Base-by-base conservation (phyloP, 2,113 vertebrate species). In the Otis tarda region DNA sequence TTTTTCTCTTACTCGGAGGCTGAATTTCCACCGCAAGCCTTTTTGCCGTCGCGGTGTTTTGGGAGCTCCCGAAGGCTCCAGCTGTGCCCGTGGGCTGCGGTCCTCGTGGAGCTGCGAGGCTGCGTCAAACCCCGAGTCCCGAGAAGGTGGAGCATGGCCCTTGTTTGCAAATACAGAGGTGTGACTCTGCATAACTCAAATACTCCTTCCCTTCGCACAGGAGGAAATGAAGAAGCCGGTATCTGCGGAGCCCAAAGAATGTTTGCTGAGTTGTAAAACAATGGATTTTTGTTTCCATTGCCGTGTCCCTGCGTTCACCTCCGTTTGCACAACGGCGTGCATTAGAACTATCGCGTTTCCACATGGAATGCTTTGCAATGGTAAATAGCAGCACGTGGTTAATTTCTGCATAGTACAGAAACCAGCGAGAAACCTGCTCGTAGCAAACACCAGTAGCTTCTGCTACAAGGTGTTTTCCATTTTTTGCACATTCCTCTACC, bases 181-280 rank as follows among this genome's bases (percentile, higher is more conserved):
- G 93, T 80, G 95, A 67, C 95, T n/a, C 28, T 22, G 68, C 50
- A 30, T 68, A 82, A 56, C 63, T 94, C 89, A n/a, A 50, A 87
- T 45, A 41, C 70, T 91, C 69, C 82, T 63, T 76, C 79, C 89
- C 80, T 43, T 56, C 73, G 60, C 83, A 27, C 35, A 69, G 56
- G 53, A 90, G 81, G 83, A 97, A 95, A 76, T 78, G 77, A 88
- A 91, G 91, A 49, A 87, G 73, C 80, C 15, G 19, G 81, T 85
- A 70, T 79, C 96, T 95, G 90, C 68, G 67, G 91, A 96, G 97
- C 73, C 87, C 92, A 93, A 97, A 96, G 92, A 95, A 83, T 53
- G 83, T 93, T 94, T 95, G 64, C 94, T 75, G 95, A 94, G 91
- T 35, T 78, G 78, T 97, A 93, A 97, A 97, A 96, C 93, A 93